These are phyloP conservation scores for Patella pellucida DNA, from an alignment of 2,888 invertebrate species.

Conservation along the genomic window DNA sequence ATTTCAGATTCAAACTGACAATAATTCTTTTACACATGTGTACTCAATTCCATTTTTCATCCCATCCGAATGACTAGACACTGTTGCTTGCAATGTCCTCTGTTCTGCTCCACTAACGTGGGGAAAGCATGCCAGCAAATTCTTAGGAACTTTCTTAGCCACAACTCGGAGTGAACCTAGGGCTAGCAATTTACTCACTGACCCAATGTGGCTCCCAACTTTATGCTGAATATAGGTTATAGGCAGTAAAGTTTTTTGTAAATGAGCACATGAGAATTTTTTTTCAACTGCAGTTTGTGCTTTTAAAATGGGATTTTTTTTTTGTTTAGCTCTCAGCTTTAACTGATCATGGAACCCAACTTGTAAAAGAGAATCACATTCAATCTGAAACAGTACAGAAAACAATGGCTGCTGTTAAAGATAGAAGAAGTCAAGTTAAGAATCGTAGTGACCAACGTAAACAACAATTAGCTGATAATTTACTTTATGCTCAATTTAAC, in stretches of 20 bases:
- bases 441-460: constrained; percentile 80
- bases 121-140: too few species aligned
- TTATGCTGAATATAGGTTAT: constrained; percentile 49
- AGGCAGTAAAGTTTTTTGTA: constrained; percentile 14
- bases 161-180: too few species aligned
- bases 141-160: too few species aligned
- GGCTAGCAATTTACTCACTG: background rate
- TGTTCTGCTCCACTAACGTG: too few species aligned
- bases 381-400: constrained; percentile 79
- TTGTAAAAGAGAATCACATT: constrained; percentile 91
- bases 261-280: background rate
- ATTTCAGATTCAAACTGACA: too few species aligned
- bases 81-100: too few species aligned
- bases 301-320: background rate
- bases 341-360: constrained; percentile 87
- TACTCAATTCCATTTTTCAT: too few species aligned
- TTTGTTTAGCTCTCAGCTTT: constrained; percentile 77
- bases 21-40: too few species aligned
- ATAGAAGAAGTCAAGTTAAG: constrained; percentile 72
- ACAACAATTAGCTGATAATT: constrained; percentile 81
- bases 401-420: constrained; percentile 80
- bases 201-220: constrained; percentile 31
- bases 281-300: background rate
- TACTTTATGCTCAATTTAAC: constrained; percentile 90
- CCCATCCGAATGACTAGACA: too few species aligned